Conservation (phyloP, 2,888 invertebrate genomes). For the Monoplex corrugatus region DNA sequence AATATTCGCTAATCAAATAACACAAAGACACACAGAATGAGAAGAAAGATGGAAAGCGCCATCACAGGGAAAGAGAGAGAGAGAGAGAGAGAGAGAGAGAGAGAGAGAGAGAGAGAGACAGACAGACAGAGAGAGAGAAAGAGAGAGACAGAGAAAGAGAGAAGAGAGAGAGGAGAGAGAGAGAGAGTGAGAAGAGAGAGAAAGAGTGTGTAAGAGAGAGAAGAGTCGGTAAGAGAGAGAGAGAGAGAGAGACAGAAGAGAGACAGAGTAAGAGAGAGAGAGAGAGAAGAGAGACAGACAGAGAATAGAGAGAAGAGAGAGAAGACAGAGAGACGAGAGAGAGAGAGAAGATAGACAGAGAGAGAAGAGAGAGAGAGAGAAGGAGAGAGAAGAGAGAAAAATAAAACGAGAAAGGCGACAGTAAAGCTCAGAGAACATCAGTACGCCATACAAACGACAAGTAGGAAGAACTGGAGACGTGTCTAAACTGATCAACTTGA, state of each 20-base stretch:
- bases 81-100: constrained; percentile 14
- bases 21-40: neutral
- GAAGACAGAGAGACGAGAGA: too few relatives aligned
- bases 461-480: too few relatives aligned
- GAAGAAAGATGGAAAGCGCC: neutral
- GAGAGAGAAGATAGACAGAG: too few relatives aligned
- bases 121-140: constrained; percentile 24
- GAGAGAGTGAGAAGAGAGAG: too few relatives aligned
- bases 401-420: too few relatives aligned
- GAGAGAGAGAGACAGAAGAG: neutral
- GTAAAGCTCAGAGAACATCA: too few relatives aligned
- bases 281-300: neutral
- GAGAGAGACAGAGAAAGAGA: constrained; percentile 17
- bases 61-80: neutral
- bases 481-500: too few relatives aligned
- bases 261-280: neutral
- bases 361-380: too few relatives aligned
- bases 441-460: too few relatives aligned
- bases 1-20: neutral
- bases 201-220: too few relatives aligned
- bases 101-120: neutral
- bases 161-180: neutral
- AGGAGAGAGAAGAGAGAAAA: too few relatives aligned
- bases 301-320: too few relatives aligned
- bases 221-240: neutral